These are phyloP conservation scores for Nesidiocoris tenuis DNA, from an alignment of 2,888 invertebrate species.

Conservation along the genomic window DNA sequence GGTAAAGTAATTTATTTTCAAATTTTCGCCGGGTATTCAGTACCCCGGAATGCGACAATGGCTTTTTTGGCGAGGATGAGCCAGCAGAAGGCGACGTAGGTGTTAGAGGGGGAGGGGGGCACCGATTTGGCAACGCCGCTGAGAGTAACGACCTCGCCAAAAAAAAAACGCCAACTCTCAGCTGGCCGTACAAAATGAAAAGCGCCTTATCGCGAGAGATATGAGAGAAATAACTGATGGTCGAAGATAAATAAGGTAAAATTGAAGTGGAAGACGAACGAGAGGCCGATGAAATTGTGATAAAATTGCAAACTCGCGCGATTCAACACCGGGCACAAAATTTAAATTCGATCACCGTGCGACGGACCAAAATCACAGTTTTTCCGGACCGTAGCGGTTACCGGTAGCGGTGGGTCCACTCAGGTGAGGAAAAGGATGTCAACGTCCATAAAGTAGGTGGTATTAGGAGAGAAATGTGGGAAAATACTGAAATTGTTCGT, in stretches of 20 bases:
- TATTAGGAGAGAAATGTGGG: too few relatives aligned
- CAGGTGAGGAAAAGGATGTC: neutral
- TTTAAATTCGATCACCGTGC: neutral
- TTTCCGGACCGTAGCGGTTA: neutral
- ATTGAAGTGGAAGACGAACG: neutral
- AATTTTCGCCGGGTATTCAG: neutral
- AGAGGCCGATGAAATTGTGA: neutral
- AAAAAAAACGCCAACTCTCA: neutral
- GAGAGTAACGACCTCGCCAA: constrained; percentile 41
- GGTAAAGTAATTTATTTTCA: too few relatives aligned
- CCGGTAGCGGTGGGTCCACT: neutral
- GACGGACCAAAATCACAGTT: neutral
- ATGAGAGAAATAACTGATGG: neutral
- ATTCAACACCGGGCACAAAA: too few relatives aligned
- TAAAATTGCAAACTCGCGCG: too few relatives aligned
- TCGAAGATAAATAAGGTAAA: neutral
- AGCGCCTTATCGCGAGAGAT: neutral
- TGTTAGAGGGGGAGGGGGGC: constrained; percentile 16
- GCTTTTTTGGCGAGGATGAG: neutral
- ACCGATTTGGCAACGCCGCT: constrained; percentile 43
- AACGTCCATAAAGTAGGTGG: too few relatives aligned
- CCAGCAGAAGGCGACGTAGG: neutral
- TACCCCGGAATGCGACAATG: neutral
- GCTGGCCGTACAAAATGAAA: neutral
- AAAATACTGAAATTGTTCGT: too few relatives aligned